phyloP scores from a whole-genome alignment of 2,113 vertebrate species.

The Cyphomyrus plagiostoma region DNA sequence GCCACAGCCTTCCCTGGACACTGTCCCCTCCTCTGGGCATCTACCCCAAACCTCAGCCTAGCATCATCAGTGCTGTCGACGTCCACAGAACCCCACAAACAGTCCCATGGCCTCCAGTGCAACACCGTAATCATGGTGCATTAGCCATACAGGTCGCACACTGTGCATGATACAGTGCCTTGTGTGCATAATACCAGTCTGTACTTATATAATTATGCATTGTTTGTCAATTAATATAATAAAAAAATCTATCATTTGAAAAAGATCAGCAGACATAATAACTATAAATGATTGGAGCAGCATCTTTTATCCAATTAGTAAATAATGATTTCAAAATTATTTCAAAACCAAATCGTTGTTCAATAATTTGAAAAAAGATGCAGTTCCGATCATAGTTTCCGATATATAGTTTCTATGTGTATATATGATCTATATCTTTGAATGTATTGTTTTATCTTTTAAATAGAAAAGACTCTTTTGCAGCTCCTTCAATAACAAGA shows the following conservation, averaged over 20 bases:
- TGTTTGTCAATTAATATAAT: background rate
- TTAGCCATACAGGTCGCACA: background rate
- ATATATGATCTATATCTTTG: background rate
- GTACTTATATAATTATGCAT: background rate
- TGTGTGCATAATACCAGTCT: background rate
- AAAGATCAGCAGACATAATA: background rate
- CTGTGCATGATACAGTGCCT: background rate
- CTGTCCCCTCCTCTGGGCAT: slow-evolving; percentile 44
- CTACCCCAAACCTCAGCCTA: background rate
- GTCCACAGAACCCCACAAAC: background rate
- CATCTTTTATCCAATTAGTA: background rate
- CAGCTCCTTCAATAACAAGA: background rate
- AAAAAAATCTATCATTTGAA: background rate
- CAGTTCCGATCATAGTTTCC: too few relatives aligned
- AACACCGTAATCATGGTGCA: background rate
- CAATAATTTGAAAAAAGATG: too few relatives aligned
- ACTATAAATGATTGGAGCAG: background rate
- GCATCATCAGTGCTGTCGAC: background rate
- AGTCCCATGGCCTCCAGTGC: background rate
- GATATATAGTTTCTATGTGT: too few relatives aligned
- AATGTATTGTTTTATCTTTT: background rate
- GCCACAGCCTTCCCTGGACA: slow-evolving; percentile 58
- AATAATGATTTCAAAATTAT: background rate
- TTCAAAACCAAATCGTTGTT: too few relatives aligned
- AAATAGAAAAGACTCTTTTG: background rate